A percentile compares a stretch with the other conserved stretches of the same genome.
Conservation (phyloP, 2,888 invertebrate genomes). For the Nyleta sp. region DNA sequence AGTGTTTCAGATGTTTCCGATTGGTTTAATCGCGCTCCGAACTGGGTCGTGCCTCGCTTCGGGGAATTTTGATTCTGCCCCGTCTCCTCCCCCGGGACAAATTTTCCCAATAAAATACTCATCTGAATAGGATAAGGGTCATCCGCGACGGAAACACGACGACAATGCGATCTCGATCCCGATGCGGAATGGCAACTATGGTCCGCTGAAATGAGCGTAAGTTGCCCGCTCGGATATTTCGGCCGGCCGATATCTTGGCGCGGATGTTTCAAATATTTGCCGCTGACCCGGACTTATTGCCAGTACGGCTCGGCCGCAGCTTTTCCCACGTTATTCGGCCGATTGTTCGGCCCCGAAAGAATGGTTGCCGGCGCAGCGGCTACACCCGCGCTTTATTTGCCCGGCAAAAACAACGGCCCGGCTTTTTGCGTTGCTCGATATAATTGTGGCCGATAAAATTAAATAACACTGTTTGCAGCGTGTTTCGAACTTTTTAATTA, state of each 20-base stretch:
- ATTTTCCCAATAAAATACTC: conserved; percentile 48
- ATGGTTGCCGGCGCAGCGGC: conserved; percentile 31
- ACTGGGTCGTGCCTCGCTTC: conserved; percentile 24
- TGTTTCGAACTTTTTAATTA: conserved; percentile 54
- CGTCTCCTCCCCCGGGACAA: background rate
- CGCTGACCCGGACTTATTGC: conserved; percentile 68
- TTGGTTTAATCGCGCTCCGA: conserved; percentile 31
- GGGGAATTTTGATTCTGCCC: conserved; percentile 6
- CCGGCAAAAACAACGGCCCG: conserved; percentile 35
- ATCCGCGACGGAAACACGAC: conserved; percentile 63
- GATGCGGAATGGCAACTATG: conserved; percentile 72
- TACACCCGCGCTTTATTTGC: conserved; percentile 61
- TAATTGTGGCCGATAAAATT: conserved; percentile 47
- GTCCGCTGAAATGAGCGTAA: conserved; percentile 73
- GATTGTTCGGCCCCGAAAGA: conserved; percentile 61
- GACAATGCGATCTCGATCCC: conserved; percentile 72
- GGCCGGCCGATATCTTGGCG: conserved; percentile 65
- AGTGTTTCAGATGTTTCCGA: conserved; percentile 33
- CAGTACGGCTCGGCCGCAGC: conserved; percentile 66
- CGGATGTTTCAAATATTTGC: conserved; percentile 75
- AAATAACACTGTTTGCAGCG: conserved; percentile 48
- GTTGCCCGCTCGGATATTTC: conserved; percentile 73
- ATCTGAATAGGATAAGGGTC: conserved; percentile 16
- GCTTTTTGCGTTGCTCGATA: conserved; percentile 47
- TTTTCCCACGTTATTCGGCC: conserved; percentile 76